Evolutionary conservation across 1,140 invertebrate genomes (phyloP).

Genomic region (Aporrectodea caliginosa): DNA sequence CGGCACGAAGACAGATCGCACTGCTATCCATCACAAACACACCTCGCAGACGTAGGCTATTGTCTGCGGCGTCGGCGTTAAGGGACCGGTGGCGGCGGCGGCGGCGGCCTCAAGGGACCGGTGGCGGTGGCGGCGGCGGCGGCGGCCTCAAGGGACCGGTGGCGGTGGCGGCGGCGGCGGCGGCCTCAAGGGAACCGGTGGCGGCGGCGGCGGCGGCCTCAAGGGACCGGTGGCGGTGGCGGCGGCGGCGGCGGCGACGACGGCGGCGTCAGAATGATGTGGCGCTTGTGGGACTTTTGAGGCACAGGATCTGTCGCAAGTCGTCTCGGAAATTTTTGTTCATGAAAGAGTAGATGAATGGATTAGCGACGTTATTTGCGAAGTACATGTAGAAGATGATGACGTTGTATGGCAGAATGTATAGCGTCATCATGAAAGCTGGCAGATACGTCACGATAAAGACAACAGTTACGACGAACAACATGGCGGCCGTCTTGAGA

Average conservation of each 20-base stretch:
- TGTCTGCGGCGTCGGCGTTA: too few relatives aligned
- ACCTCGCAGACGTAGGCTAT: too few relatives aligned
- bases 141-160: background rate
- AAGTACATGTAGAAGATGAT: constrained; percentile 51
- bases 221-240: background rate
- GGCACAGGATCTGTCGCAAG: constrained; percentile 26
- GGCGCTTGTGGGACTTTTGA: background rate
- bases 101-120: too few relatives aligned
- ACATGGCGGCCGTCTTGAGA: constrained; percentile 28
- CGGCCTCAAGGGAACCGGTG: too few relatives aligned
- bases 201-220: too few relatives aligned
- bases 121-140: background rate
- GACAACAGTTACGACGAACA: constrained; percentile 45
- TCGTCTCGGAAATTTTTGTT: constrained; percentile 51
- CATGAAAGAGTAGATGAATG: constrained; percentile 51
- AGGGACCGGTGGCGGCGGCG: too few relatives aligned
- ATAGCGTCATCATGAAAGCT: constrained; percentile 46
- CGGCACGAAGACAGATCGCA: too few relatives aligned
- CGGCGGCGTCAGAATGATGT: background rate
- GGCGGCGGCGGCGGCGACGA: background rate
- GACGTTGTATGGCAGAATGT: constrained; percentile 38
- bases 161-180: background rate
- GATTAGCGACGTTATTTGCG: constrained; percentile 50
- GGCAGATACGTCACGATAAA: constrained; percentile 50
- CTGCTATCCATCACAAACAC: too few relatives aligned